These are phyloP conservation scores for Falco cherrug DNA, from an alignment of 2,797 vertebrate species.

Conservation along the genomic window DNA sequence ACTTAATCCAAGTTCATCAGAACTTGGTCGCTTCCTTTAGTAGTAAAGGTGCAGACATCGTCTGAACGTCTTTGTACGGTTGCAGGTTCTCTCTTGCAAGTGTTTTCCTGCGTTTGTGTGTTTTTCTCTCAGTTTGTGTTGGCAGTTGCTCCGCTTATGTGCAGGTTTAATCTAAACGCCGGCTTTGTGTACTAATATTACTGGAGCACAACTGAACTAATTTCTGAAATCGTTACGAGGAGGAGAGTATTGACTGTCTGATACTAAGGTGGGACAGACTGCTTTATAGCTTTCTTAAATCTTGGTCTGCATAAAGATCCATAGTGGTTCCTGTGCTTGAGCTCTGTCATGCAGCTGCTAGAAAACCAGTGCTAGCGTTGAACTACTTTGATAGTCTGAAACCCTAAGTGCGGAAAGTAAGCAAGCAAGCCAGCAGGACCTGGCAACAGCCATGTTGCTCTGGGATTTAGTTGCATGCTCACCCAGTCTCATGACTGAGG, in stretches of 20 bases:
- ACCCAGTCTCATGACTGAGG: neutral
- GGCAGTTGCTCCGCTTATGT: neutral
- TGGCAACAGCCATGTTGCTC: neutral
- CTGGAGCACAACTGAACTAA: neutral
- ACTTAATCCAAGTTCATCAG: neutral
- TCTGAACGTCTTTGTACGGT: neutral
- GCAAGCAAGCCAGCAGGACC: neutral
- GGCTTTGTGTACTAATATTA: neutral
- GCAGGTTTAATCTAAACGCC: neutral
- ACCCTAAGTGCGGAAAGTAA: neutral
- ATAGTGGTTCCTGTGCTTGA: neutral
- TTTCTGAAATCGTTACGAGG: neutral
- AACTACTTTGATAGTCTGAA: neutral
- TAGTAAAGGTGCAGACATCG: neutral
- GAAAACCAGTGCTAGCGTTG: neutral
- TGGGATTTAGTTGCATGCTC: neutral
- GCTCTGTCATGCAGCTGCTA: neutral
- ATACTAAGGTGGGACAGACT: neutral
- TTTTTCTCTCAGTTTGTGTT: neutral
- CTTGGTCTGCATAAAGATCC: neutral
- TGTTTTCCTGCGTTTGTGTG: neutral
- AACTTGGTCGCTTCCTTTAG: neutral
- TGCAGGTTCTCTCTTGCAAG: neutral
- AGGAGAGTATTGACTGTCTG: neutral
- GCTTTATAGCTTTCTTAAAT: neutral